Evolutionary conservation across 1,140 invertebrate genomes (phyloP).

Genomic region (Diabrotica undecimpunctata): DNA sequence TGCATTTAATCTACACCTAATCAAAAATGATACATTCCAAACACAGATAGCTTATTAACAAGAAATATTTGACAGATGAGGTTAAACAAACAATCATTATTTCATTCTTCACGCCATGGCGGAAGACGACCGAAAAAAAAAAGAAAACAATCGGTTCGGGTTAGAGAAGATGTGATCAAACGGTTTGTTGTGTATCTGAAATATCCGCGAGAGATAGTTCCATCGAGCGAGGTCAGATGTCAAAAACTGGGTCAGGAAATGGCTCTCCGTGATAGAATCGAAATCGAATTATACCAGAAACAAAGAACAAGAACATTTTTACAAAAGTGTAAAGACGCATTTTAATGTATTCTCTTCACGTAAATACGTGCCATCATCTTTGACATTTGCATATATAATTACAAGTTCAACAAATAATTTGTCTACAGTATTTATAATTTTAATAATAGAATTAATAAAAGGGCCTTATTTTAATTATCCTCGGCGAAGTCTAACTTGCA

Average conservation of each 20-base stretch:
- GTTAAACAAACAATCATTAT: conserved; percentile 1
- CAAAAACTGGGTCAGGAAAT: background rate
- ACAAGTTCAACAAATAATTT: too few species aligned
- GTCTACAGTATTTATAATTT: too few species aligned
- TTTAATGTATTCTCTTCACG: too few species aligned
- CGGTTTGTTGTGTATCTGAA: background rate
- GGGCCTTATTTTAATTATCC: too few species aligned
- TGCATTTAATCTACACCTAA: background rate
- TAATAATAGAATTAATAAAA: too few species aligned
- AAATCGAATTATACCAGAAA: background rate
- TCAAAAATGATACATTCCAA: background rate
- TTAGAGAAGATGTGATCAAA: background rate
- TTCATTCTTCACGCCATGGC: background rate
- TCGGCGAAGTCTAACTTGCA: too few species aligned
- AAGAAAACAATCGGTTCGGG: too few species aligned
- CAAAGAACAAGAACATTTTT: too few species aligned
- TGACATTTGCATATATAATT: too few species aligned
- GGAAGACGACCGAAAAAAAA: too few species aligned
- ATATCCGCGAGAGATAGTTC: background rate
- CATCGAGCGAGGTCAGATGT: background rate
- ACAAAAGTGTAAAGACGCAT: too few species aligned
- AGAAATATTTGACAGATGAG: conserved; percentile 1
- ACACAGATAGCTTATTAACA: background rate
- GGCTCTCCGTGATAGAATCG: background rate
- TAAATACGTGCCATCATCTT: too few species aligned